phyloP scores from a whole-genome alignment of 2,888 invertebrate genomes.

The Crocallis elinguaria region DNA sequence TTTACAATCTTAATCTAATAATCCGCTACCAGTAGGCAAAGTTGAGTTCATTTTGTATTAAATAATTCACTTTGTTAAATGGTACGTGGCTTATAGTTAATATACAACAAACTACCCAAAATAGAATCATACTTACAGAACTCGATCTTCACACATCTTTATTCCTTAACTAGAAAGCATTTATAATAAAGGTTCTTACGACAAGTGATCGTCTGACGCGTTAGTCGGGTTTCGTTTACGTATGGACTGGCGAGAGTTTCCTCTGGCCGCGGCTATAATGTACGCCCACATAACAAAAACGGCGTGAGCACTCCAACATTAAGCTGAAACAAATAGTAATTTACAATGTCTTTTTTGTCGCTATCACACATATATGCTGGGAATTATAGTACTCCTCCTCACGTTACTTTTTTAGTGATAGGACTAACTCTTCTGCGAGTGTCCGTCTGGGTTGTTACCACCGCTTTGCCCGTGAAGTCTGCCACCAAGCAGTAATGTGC shows the following conservation, averaged over 20 bases:
- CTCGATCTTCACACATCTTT: slow-evolving; percentile 16
- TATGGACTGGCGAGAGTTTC: slow-evolving; percentile 82
- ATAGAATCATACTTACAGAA: slow-evolving; percentile 21
- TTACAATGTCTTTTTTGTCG: too few species aligned
- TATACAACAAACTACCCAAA: slow-evolving; percentile 9
- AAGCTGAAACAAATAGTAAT: slow-evolving; percentile 30
- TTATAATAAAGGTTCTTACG: slow-evolving; percentile 51
- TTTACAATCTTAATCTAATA: too few species aligned
- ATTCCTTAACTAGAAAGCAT: slow-evolving; percentile 24
- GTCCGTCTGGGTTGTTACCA: too few species aligned
- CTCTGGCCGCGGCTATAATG: slow-evolving; percentile 89
- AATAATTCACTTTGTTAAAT: too few species aligned
- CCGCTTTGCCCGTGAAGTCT: too few species aligned
- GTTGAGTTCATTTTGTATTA: too few species aligned
- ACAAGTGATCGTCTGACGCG: slow-evolving; percentile 52
- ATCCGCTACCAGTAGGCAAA: too few species aligned
- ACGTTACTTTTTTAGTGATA: too few species aligned
- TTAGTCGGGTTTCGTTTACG: slow-evolving; percentile 51
- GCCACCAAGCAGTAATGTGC: too few species aligned
- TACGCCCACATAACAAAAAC: slow-evolving; percentile 88
- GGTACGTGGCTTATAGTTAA: slow-evolving; percentile 25
- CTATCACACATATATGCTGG: not conserved
- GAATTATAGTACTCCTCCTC: too few species aligned
- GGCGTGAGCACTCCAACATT: slow-evolving; percentile 40
- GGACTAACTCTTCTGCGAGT: too few species aligned